Evolutionary conservation across 2,113 vertebrate species (phyloP), one percentile per base, ranked within the genome.

Genomic region (Mastomys coucha): DNA sequence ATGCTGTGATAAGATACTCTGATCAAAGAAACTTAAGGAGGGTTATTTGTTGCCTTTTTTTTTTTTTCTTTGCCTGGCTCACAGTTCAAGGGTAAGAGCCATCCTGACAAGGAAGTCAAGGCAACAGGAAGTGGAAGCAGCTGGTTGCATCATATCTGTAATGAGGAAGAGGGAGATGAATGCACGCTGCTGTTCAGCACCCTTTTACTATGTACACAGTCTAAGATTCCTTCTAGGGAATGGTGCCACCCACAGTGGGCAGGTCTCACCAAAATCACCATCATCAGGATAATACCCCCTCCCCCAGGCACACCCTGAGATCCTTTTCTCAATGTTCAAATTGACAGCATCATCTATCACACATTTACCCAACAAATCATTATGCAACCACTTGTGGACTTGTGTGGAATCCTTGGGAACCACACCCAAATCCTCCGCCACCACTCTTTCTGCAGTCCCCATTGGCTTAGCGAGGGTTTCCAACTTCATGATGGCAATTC

Each of bases 361-460:
- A 45, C 22, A 20, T 13, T n/a, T 58, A 6, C 7, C 33, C 19
- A 39, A 45, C 19, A 11, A 73, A 24, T 28, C 33, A 0, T 22
- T 36, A 33, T 11, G 3, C 3, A 49, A 0, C 7, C 5, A 42
- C n/a, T 42, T 49, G 14, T n/a, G 1, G 53, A 14, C 31, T 6
- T 31, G n/a, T 63, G 39, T 26, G 45, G 58, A 63, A 6, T 11
- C 28, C 51, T 9, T 17, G 28, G 10, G 51, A 60, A 36, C 2
- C 1, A 2, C 4, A 20, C n/a, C 45, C 24, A 39, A 3, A 8
- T 7, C 28, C 5, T 53, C 73, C 33, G 45, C 2, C 12, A 42
- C 5, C 0, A 1, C 5, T n/a, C n/a, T 5, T 13, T 3, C 10
- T 1, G 9, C 6, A 33, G 2, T 5, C 78, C 1, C n/a, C 33